A percentile compares a stretch with the other conserved stretches of the same genome.
Conservation (phyloP, 2,888 invertebrate genomes). For the Yponomeuta plumbellus region DNA sequence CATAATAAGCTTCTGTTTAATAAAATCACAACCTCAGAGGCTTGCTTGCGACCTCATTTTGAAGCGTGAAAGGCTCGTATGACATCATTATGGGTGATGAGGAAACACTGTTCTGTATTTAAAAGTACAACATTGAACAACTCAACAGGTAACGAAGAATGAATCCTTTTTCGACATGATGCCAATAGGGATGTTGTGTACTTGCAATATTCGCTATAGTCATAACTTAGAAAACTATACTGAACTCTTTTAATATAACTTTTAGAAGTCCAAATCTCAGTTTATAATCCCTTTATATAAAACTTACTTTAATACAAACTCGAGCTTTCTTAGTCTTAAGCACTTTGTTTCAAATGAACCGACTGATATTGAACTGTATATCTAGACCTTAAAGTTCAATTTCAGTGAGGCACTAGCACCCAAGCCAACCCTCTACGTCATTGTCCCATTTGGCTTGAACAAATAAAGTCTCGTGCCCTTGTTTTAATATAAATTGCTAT, state of each 20-base stretch:
- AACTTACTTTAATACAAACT: too few species aligned
- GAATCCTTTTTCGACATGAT: not conserved
- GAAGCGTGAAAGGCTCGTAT: not conserved
- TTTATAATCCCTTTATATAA: too few species aligned
- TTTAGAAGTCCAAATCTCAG: too few species aligned
- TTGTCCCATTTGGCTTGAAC: not conserved
- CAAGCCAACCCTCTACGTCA: not conserved
- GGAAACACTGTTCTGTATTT: not conserved
- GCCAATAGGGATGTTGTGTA: too few species aligned
- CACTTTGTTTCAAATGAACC: too few species aligned
- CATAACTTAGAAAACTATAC: too few species aligned
- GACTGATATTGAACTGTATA: too few species aligned
- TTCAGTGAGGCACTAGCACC: too few species aligned
- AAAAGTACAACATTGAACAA: not conserved
- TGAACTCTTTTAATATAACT: too few species aligned
- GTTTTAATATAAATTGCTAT: not conserved
- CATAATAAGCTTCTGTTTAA: not conserved
- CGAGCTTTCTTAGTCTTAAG: too few species aligned
- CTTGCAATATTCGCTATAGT: too few species aligned
- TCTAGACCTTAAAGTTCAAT: too few species aligned
- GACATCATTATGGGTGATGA: not conserved
- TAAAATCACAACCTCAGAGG: not conserved
- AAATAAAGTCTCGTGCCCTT: not conserved
- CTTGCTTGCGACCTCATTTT: not conserved
- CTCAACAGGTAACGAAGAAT: not conserved